A percentile compares a stretch with the other conserved stretches of the same genome.
These are phyloP conservation scores for Lycocerus yunnanus DNA, from an alignment of 2,888 invertebrate species.

Conservation along the genomic window DNA sequence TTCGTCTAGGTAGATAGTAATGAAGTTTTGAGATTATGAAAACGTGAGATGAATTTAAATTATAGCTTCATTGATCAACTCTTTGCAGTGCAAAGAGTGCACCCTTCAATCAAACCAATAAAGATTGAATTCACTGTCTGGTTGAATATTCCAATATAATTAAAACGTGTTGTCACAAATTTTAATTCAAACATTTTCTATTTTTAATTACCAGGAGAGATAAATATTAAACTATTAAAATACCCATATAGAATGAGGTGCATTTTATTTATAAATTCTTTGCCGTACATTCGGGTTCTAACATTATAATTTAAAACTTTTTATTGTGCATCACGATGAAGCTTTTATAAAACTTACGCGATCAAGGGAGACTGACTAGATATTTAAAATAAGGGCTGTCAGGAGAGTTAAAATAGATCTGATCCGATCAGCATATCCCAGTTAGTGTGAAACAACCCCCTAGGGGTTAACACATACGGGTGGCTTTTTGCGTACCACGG, in stretches of 20 bases:
- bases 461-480: slow-evolving; percentile 41
- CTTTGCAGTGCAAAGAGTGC: slow-evolving; percentile 33
- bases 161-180: slow-evolving; percentile 2
- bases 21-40: slow-evolving; percentile 56
- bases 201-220: background rate
- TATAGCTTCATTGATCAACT: slow-evolving; percentile 48
- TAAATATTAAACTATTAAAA: background rate
- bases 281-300: background rate
- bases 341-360: slow-evolving; percentile 13
- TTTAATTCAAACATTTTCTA: background rate
- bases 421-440: slow-evolving; percentile 49
- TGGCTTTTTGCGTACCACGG: slow-evolving; percentile 23
- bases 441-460: slow-evolving; percentile 55
- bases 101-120: slow-evolving; percentile 20
- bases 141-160: background rate
- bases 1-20: slow-evolving; percentile 52
- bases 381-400: slow-evolving; percentile 42
- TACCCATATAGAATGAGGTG: background rate
- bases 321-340: slow-evolving; percentile 6
- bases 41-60: slow-evolving; percentile 57
- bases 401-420: slow-evolving; percentile 39
- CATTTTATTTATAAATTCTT: background rate
- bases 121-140: slow-evolving; percentile 16
- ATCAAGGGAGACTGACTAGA: slow-evolving; percentile 33
- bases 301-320: background rate